A percentile compares a stretch with the other conserved stretches of the same genome.
These are phyloP conservation scores for Zosterops hypoxanthus DNA, from an alignment of 2,113 vertebrate genomes.

Conservation along the genomic window DNA sequence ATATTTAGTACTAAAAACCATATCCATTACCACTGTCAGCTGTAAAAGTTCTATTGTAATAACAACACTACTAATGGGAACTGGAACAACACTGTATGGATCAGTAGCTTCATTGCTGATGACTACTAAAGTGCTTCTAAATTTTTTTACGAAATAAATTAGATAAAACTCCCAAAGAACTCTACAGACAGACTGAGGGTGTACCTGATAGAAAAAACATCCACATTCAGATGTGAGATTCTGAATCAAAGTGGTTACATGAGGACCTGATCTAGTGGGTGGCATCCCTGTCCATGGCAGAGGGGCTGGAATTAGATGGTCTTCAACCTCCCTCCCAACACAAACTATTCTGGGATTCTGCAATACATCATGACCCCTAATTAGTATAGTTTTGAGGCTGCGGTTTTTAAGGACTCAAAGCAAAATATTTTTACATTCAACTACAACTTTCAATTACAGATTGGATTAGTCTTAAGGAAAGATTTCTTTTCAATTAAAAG, in stretches of 20 bases:
- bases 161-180: background rate
- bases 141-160: background rate
- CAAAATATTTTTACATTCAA: constrained; percentile 44
- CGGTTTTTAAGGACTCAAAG: background rate
- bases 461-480: constrained; percentile 15
- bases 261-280: background rate
- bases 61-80: constrained; percentile 16
- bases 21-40: constrained; percentile 13
- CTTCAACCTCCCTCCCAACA: background rate
- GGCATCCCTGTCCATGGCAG: background rate
- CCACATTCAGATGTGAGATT: background rate
- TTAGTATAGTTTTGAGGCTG: background rate
- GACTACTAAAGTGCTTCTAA: background rate
- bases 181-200: background rate
- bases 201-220: background rate
- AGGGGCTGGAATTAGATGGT: background rate
- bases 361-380: background rate
- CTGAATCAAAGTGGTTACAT: background rate
- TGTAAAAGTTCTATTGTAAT: background rate
- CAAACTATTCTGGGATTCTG: background rate
- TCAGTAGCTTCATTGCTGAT: background rate
- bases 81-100: background rate
- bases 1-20: constrained; percentile 52
- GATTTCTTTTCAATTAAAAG: constrained; percentile 16
- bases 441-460: constrained; percentile 25